Base-by-base conservation (phyloP, 2,888 invertebrate genomes). In the Melanotus villosus region DNA sequence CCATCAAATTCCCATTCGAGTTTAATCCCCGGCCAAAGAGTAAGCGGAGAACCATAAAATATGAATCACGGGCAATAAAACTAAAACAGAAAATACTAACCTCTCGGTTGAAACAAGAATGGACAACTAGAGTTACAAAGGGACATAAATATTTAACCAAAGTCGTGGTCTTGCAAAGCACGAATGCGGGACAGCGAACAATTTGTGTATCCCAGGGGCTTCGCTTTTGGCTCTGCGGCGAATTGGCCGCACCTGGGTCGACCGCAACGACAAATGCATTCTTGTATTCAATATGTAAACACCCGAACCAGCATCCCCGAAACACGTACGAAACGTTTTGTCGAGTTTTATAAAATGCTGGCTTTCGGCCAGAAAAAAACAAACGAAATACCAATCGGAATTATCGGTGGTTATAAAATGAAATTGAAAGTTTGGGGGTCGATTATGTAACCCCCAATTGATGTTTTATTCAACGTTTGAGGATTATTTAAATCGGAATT, bases 251-350 rank as follows among this genome's bases (percentile, higher is more conserved):
- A 70, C 70, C 70, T 70, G 70, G 52, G 65, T 63, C 62, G 65
- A 66, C 65, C 66, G 41, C 62, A 57, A 66, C 66, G 59, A 70
- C 70, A 66, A 70, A 70, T 70, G 62, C 70, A 70, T 70, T 65
- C 70, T 50, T 56, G 56, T 62, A 57, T 62, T 67, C 70, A 70
- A 66, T 69, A 65, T 69, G 65, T 65, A 69, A 69, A 65, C 69
- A 59, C 50, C 41, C 10, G 36, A 43, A 23, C 19, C 23, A 19
- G 30, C 18, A 14, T 34, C 19, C 43, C 21, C 45, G 32, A 45
- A 66, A 59, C 58, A 67, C 54, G 45, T 26, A 26, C 26, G 4
- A 7, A 26, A 26, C 7, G 26, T 43, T 36, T 56, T 26, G 50
- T 34, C 47, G 36, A 52, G 9, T 66, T 66, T 60, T 60, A 54